Base-by-base conservation (phyloP, 2,888 invertebrate species). In the Drosophila buzzatii region DNA sequence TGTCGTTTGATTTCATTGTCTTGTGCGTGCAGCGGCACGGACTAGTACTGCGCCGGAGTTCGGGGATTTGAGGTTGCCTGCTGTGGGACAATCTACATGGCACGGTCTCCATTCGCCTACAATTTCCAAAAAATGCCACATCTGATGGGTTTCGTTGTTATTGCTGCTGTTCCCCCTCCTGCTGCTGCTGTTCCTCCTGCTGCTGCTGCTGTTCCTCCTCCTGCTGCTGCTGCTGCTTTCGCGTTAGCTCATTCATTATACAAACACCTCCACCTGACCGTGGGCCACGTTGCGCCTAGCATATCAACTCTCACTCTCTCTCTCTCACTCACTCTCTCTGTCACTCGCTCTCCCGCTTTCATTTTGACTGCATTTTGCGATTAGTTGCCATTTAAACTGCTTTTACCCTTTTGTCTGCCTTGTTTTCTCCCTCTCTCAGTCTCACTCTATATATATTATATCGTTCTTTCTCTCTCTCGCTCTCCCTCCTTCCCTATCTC, bases 311-410 rank as follows among this genome's bases (percentile, higher is more conserved):
- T 16, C 18, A 2, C 56, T 8, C 56, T 9, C 45, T n/a, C 8
- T 8, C 27, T 35, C 18, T 6, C 12, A 18, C 27, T 27, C 45
- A 20, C n/a, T 5, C 20, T 12, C 2, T 12, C 16, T 23, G 12
- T 33, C 20, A 7, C 37, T 33, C 27, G 10, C 16, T 31, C 27
- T n/a, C 45, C 23, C 20, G 5, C 44, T 18, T 16, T 27, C 57
- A 18, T 44, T 39, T 35, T 49, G 51, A 47, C 23, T 75, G 62
- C 69, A 71, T 73, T 85, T 79, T 82, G 78, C 83, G 90, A 87
- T 87, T 87, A 87, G 87, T 88, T 88, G 88, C 85, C 90, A 83
- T 88, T 90, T 90, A 88, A 87, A 80, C 83, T 80, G 81, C 76
- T 89, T 79, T 89, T 84, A 77, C 70, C 75, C 75, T 76, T 66